Conservation (phyloP, 2,888 invertebrate species). For the Spodoptera picta region DNA sequence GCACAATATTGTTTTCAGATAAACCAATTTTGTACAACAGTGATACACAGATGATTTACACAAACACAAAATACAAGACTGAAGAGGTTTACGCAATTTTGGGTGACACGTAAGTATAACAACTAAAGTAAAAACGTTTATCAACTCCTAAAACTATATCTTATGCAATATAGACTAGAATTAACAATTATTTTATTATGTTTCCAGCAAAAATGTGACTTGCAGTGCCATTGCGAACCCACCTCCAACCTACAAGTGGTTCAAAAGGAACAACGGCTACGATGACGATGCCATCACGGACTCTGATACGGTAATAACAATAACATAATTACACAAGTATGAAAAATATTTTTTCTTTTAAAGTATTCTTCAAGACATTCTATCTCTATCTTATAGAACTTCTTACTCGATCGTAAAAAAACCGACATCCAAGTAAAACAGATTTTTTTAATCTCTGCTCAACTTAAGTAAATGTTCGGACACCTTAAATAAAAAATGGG, state of each 20-base stretch:
- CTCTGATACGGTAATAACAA: slow-evolving; percentile 70
- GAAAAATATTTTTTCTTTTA: too few relatives aligned
- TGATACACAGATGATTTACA: slow-evolving; percentile 65
- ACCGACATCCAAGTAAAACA: too few relatives aligned
- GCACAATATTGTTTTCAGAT: slow-evolving; percentile 68
- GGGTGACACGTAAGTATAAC: slow-evolving; percentile 77
- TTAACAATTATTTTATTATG: neutral
- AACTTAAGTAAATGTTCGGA: too few relatives aligned
- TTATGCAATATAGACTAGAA: too few relatives aligned
- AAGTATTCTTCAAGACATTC: too few relatives aligned
- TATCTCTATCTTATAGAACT: too few relatives aligned
- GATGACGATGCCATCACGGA: slow-evolving; percentile 69
- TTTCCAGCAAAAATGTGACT: slow-evolving; percentile 80
- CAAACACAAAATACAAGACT: slow-evolving; percentile 66
- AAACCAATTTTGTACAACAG: slow-evolving; percentile 75
- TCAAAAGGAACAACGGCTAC: slow-evolving; percentile 61
- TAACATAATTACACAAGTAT: neutral
- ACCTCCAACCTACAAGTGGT: slow-evolving; percentile 76
- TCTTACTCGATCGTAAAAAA: too few relatives aligned
- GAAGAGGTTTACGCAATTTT: slow-evolving; percentile 81
- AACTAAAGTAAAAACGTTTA: too few relatives aligned
- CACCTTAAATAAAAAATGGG: neutral
- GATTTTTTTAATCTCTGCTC: too few relatives aligned
- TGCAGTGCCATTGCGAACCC: slow-evolving; percentile 80
- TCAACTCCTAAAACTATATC: too few relatives aligned